These are phyloP conservation scores for Hoplostethus atlanticus DNA, from an alignment of 2,797 vertebrate species.

Conservation along the genomic window DNA sequence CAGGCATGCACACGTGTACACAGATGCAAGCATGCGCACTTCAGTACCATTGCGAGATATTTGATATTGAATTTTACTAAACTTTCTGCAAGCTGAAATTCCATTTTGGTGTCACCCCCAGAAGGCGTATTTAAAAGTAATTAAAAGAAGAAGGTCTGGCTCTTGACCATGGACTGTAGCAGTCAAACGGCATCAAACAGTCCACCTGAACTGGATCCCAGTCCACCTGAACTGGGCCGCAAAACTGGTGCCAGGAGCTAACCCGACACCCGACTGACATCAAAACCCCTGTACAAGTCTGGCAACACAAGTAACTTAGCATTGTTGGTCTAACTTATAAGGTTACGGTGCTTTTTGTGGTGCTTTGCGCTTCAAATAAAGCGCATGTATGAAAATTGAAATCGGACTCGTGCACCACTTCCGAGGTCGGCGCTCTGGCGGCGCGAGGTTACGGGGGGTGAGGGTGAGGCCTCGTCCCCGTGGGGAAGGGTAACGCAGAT, in stretches of 20 bases:
- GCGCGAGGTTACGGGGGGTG: background rate
- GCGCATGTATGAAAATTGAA: no score
- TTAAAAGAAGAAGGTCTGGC: background rate
- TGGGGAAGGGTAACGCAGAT: conserved; percentile 64
- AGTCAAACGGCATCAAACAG: no score
- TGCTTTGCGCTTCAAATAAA: no score
- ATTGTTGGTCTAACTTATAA: conserved; percentile 9
- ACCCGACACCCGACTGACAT: no score
- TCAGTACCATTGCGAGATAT: no score
- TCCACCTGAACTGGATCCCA: no score
- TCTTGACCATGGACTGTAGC: no score
- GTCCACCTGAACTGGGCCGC: no score
- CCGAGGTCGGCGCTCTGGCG: background rate
- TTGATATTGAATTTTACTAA: background rate
- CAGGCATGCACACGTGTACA: background rate
- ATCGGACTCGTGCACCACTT: no score
- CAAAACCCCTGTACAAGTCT: no score
- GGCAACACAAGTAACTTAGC: background rate
- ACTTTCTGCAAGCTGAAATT: background rate
- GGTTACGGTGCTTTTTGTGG: no score
- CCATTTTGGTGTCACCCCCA: conserved; percentile 5
- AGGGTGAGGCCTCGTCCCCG: conserved; percentile 50
- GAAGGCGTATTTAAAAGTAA: background rate
- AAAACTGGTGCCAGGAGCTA: no score
- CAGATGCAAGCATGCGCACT: background rate